These are phyloP conservation scores for Tromatobia lineatoria DNA, from an alignment of 2,888 invertebrate species.

Conservation along the genomic window DNA sequence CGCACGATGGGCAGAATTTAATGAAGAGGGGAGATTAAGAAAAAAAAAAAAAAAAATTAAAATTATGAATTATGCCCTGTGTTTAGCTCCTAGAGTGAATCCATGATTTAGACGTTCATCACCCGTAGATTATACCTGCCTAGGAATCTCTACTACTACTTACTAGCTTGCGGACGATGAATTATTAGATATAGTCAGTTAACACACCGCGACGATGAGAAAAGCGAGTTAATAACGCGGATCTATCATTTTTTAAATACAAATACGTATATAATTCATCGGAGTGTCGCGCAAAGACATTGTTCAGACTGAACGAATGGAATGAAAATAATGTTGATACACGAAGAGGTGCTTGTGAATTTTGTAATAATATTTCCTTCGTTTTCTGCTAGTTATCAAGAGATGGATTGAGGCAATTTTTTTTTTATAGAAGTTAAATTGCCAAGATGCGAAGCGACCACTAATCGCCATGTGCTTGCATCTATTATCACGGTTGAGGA, in stretches of 20 bases:
- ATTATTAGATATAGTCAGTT: conserved; percentile 49
- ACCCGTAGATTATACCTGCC: conserved; percentile 63
- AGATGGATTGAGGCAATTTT: conserved; percentile 29
- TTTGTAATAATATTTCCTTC: conserved; percentile 5
- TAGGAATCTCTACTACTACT: conserved; percentile 43
- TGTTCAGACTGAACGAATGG: conserved; percentile 14
- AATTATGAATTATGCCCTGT: conserved; percentile 66
- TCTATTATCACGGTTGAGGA: neutral
- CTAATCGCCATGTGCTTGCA: neutral
- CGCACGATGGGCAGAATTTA: conserved; percentile 53
- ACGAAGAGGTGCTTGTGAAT: conserved; percentile 19
- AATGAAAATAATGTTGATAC: conserved; percentile 20
- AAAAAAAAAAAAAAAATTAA: conserved; percentile 35
- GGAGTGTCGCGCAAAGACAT: conserved; percentile 35
- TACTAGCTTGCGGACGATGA: conserved; percentile 39
- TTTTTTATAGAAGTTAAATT: neutral
- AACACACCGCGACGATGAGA: conserved; percentile 34
- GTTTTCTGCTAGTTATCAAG: conserved; percentile 27
- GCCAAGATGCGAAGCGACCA: neutral
- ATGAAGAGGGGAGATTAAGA: conserved; percentile 36
- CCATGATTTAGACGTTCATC: conserved; percentile 70
- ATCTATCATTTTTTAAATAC: conserved; percentile 33
- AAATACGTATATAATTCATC: neutral
- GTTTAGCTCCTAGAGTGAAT: conserved; percentile 66
- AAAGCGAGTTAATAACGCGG: conserved; percentile 57